phyloP scores from a whole-genome alignment of 2,797 vertebrate genomes.

The Megalops cyprinoides region DNA sequence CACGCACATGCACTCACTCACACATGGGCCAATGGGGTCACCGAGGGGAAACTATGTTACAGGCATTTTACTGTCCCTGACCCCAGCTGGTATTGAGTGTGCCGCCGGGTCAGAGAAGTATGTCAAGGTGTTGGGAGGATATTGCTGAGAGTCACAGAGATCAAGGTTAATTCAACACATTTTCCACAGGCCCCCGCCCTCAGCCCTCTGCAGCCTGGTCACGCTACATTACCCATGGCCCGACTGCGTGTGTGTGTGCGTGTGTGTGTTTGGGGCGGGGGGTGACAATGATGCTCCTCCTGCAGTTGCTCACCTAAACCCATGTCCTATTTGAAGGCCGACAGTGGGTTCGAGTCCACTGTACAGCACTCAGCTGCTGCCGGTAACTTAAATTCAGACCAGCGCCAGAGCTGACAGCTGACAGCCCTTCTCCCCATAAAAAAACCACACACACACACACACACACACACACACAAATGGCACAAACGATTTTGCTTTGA shows the following conservation, averaged over 20 bases:
- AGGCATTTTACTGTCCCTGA: constrained; percentile 28
- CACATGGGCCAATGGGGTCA: neutral
- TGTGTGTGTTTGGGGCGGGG: neutral
- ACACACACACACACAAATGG: no score
- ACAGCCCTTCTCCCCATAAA: no score
- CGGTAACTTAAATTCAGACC: neutral
- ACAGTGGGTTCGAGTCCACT: neutral
- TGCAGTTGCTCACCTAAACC: neutral
- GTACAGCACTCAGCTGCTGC: neutral
- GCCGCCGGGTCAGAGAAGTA: constrained; percentile 40
- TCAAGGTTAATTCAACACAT: constrained; percentile 85
- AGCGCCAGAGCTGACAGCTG: no score
- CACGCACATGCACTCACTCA: neutral
- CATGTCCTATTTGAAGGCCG: neutral
- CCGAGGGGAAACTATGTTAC: neutral
- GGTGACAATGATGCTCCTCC: neutral
- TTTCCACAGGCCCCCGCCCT: constrained; percentile 71
- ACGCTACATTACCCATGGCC: constrained; percentile 51
- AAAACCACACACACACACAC: no score
- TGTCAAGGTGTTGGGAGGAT: constrained; percentile 74
- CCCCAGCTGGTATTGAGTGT: constrained; percentile 31
- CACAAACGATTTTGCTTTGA: constrained; percentile 14
- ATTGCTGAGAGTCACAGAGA: constrained; percentile 72
- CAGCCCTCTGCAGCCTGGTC: constrained; percentile 61
- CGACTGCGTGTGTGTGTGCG: constrained; percentile 35